Evolutionary conservation across 2,888 invertebrate species (phyloP).

Genomic region (Galerucella nymphaeae): DNA sequence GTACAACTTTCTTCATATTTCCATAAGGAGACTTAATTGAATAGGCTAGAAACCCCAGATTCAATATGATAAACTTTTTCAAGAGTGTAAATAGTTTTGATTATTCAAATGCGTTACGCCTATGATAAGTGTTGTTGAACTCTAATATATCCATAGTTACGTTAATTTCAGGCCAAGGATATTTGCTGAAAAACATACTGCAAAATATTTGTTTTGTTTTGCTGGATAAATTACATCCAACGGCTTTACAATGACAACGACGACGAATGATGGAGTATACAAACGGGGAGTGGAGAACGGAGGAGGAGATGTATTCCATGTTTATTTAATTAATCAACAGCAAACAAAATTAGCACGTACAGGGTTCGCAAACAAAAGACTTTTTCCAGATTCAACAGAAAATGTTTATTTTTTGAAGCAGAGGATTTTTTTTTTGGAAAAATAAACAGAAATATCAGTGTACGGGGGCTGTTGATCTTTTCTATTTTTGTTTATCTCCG

Average conservation of each 20-base stretch:
- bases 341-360: background rate
- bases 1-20: too few species aligned
- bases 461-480: too few species aligned
- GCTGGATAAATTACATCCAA: slow-evolving; percentile 32
- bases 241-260: slow-evolving; percentile 34
- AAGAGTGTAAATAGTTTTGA: background rate
- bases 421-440: too few species aligned
- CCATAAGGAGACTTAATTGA: too few species aligned
- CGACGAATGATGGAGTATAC: slow-evolving; percentile 15
- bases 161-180: slow-evolving; percentile 46
- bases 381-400: background rate
- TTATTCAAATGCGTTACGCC: slow-evolving; percentile 18
- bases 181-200: slow-evolving; percentile 35
- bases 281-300: background rate
- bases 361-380: background rate
- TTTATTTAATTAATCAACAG: slow-evolving; percentile 18
- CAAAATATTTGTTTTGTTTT: slow-evolving; percentile 40
- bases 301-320: slow-evolving; percentile 5
- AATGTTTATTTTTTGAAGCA: background rate
- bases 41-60: background rate
- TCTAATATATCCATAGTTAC: slow-evolving; percentile 41
- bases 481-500: too few species aligned
- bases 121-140: slow-evolving; percentile 42
- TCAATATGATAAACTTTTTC: background rate
- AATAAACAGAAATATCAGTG: background rate